These are phyloP conservation scores for Hypotaenidia okinawae DNA, from an alignment of 2,797 vertebrate species.

Conservation along the genomic window DNA sequence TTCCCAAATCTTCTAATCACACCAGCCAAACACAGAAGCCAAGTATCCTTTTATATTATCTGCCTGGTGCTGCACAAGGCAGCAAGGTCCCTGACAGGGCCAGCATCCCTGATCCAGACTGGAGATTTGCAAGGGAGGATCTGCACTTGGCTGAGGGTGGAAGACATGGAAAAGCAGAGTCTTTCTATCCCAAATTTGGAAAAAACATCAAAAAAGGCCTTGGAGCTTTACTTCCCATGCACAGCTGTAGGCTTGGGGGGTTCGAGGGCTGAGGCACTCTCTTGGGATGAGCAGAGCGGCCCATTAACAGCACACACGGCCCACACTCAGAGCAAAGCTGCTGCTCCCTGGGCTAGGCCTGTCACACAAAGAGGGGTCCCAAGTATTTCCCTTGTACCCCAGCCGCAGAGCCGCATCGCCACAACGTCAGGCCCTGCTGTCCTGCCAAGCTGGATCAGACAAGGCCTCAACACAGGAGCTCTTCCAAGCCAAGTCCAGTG, in stretches of 20 bases:
- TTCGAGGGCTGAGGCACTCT: background rate
- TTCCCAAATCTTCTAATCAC: background rate
- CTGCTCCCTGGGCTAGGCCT: background rate
- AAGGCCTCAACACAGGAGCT: background rate
- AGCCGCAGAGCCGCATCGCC: rapidly evolving
- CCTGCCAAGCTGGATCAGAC: background rate
- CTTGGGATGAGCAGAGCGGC: background rate
- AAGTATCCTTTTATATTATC: background rate
- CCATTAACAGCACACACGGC: background rate
- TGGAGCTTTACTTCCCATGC: background rate
- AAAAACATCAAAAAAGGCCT: background rate
- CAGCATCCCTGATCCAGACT: background rate
- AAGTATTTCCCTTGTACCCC: background rate
- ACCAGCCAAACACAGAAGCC: background rate
- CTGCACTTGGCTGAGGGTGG: background rate
- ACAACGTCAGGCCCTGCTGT: rapidly evolving
- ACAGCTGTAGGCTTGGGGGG: rapidly evolving
- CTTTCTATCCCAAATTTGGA: background rate
- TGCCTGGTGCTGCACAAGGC: background rate
- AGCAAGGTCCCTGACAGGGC: background rate
- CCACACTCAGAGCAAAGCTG: background rate
- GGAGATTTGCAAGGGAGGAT: background rate
- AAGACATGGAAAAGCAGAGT: background rate
- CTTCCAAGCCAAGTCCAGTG: background rate
- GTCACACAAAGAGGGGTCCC: rapidly evolving